A percentile compares a stretch with the other conserved stretches of the same genome.
Evolutionary conservation across 2,888 invertebrate species (phyloP).

Genomic region (Cephalotes varians): DNA sequence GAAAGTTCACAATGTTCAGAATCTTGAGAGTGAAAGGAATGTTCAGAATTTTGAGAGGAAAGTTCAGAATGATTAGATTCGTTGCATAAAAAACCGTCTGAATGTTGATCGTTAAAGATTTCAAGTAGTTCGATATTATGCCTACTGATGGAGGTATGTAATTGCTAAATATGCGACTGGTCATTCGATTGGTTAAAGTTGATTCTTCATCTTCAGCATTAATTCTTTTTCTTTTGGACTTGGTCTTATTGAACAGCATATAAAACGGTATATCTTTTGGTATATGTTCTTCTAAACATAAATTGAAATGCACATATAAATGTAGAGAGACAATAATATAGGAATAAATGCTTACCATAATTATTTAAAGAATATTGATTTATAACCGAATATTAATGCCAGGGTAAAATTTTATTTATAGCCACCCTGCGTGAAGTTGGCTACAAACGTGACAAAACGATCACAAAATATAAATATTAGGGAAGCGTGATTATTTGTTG

Average conservation of each 20-base stretch:
- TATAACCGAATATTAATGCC: no score
- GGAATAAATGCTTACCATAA: no score
- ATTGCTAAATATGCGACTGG: background rate
- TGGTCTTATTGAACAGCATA: background rate
- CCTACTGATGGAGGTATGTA: background rate
- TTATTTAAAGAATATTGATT: no score
- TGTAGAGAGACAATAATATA: no score
- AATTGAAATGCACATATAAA: background rate
- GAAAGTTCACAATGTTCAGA: background rate
- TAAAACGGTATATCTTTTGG: background rate
- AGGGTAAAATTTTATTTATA: no score
- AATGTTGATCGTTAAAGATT: background rate
- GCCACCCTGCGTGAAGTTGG: no score
- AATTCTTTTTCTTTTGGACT: conserved; percentile 8
- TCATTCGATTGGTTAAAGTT: no score
- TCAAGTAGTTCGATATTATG: background rate
- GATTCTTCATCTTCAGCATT: background rate
- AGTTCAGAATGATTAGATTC: background rate
- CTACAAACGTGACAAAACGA: no score
- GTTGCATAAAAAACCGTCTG: background rate
- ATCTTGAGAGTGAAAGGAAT: background rate
- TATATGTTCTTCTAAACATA: background rate
- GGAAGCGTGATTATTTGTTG: no score
- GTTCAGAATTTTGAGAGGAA: background rate
- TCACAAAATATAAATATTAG: no score